A percentile compares a stretch with the other conserved stretches of the same genome.
Evolutionary conservation across 1,140 invertebrate species (phyloP).

Genomic region (Delia radicum): DNA sequence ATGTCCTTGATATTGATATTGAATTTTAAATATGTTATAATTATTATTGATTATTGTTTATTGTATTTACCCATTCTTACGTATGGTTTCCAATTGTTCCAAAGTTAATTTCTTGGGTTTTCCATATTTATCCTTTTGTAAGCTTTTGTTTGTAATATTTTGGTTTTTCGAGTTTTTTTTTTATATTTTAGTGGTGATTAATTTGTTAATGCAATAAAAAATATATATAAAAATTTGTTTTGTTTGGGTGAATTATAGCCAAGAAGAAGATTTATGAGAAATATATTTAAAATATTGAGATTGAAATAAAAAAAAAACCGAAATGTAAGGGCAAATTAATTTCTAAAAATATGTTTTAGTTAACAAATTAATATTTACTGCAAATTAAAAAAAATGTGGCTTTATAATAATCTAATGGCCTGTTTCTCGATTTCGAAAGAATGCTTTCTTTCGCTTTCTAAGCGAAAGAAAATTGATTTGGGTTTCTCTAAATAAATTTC

Average conservation of each 20-base stretch:
- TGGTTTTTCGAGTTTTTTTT: conserved; percentile 25
- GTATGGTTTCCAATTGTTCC: conserved; percentile 84
- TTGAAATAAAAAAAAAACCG: no score
- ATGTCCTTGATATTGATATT: not conserved
- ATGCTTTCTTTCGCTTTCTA: no score
- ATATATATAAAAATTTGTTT: conserved; percentile 7
- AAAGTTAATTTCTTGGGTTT: conserved; percentile 83
- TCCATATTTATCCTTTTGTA: conserved; percentile 86
- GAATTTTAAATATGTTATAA: not conserved
- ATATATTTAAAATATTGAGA: no score
- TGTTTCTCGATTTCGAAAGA: no score
- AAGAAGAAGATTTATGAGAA: not conserved
- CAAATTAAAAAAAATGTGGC: no score
- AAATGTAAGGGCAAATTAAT: no score
- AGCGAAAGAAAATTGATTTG: no score
- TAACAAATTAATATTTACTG: no score
- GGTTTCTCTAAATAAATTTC: no score
- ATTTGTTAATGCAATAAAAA: conserved; percentile 13
- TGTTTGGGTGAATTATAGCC: not conserved
- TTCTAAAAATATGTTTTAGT: no score
- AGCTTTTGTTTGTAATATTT: conserved; percentile 62
- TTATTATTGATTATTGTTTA: conserved; percentile 8
- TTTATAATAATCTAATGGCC: no score
- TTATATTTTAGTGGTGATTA: conserved; percentile 14
- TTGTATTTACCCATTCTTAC: conserved; percentile 77